A percentile compares a stretch with the other conserved stretches of the same genome.
Conservation (phyloP, 2,113 vertebrate species). For the Eulacestoma nigropectus region DNA sequence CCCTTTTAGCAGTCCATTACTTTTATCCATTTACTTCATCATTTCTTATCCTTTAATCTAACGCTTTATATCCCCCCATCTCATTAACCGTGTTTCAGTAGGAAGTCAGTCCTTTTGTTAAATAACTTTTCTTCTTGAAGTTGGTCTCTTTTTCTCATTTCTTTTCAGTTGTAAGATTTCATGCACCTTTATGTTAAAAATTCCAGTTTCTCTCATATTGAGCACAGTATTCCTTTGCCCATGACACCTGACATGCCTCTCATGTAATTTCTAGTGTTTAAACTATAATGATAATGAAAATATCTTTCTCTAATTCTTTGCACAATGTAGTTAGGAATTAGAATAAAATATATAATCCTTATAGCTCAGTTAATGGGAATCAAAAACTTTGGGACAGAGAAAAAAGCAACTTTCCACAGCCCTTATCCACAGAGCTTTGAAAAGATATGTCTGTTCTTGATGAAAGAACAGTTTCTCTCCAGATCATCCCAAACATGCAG, state of each 20-base stretch:
- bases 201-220: neutral
- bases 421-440: neutral
- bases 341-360: neutral
- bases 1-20: constrained; percentile 1
- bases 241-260: neutral
- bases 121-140: neutral
- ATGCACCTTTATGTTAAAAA: neutral
- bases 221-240: neutral
- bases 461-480: neutral
- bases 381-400: neutral
- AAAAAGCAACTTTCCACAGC: neutral
- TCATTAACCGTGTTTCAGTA: neutral
- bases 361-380: neutral
- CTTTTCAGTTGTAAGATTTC: neutral
- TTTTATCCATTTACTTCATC: constrained; percentile 24
- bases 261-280: neutral
- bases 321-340: neutral
- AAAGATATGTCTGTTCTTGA: neutral
- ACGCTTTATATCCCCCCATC: neutral
- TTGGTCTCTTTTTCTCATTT: neutral
- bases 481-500: neutral
- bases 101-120: neutral
- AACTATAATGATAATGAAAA: neutral
- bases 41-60: constrained; percentile 48
- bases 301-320: neutral